Conservation (phyloP, 2,797 vertebrate genomes). For the Eremophila alpestris region DNA sequence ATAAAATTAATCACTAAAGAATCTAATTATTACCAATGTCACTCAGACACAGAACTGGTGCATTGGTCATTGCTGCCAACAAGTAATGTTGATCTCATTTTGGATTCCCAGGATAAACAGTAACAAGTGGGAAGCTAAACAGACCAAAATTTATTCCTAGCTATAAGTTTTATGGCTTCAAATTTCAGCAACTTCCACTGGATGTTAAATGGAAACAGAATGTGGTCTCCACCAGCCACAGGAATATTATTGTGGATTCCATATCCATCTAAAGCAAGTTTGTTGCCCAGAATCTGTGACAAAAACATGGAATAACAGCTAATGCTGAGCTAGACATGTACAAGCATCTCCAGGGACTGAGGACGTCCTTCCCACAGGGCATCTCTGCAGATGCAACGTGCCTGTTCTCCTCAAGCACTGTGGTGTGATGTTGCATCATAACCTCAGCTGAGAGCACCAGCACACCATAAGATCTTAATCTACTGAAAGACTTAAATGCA, state of each 20-base stretch:
- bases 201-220: background rate
- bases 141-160: background rate
- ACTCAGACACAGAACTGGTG: background rate
- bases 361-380: background rate
- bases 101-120: background rate
- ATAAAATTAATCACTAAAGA: background rate
- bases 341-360: background rate
- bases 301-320: background rate
- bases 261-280: background rate
- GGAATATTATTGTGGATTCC: background rate
- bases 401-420: background rate
- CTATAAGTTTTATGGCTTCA: background rate
- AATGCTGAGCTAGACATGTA: background rate
- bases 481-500: background rate
- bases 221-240: background rate
- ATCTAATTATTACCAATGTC: background rate
- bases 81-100: background rate
- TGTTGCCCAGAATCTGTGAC: background rate
- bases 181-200: background rate
- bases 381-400: background rate
- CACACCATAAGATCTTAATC: background rate
- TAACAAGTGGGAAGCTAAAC: background rate
- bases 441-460: background rate
- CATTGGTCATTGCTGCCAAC: background rate
- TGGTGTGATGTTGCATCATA: background rate